Conservation (phyloP, 2,888 invertebrate genomes). For the Ormia ochracea region DNA sequence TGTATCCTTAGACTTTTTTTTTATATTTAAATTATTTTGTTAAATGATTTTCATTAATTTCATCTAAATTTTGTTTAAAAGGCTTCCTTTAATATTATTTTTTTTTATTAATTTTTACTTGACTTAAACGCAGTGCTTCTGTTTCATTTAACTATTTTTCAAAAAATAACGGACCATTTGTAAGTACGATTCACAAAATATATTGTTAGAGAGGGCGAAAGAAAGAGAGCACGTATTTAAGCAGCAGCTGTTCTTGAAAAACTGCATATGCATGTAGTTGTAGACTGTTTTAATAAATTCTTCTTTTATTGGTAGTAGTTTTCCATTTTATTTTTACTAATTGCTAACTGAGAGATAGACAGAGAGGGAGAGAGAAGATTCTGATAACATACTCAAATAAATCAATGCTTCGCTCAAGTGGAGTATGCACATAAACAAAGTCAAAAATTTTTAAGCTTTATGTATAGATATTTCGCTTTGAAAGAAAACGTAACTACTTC, state of each 20-base stretch:
- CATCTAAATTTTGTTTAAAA: conserved; percentile 59
- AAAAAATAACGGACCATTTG: conserved; percentile 37
- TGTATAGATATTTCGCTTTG: not conserved
- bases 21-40: conserved; percentile 35
- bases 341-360: conserved; percentile 25
- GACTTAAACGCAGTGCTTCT: conserved; percentile 53
- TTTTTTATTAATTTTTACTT: conserved; percentile 31
- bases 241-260: conserved; percentile 55
- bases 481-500: conserved; percentile 28
- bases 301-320: not conserved
- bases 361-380: not conserved
- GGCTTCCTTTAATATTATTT: conserved; percentile 53
- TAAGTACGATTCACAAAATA: conserved; percentile 24
- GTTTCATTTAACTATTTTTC: conserved; percentile 18
- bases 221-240: conserved; percentile 51
- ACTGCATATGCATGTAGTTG: not conserved
- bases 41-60: conserved; percentile 62
- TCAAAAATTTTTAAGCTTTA: conserved; percentile 2
- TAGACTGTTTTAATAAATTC: not conserved
- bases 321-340: conserved; percentile 14
- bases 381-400: conserved; percentile 25
- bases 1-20: conserved; percentile 29
- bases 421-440: conserved; percentile 2
- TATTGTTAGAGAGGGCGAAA: conserved; percentile 15
- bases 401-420: conserved; percentile 9